Conservation (phyloP, 2,888 invertebrate genomes). For the Ceraclea dissimilis region DNA sequence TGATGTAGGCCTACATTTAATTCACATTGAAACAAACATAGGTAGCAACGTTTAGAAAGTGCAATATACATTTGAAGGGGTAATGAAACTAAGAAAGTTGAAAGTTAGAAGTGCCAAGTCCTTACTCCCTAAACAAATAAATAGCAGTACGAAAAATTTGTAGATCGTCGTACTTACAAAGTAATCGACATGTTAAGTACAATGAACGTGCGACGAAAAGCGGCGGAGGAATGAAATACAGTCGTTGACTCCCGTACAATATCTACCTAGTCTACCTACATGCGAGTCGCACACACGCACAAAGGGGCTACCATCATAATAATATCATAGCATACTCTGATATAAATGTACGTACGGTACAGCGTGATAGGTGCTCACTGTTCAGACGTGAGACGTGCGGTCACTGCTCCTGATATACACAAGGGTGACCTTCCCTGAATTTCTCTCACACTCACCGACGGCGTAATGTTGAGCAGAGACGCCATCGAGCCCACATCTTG, state of each 20-base stretch:
- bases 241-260: neutral
- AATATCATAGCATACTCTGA: neutral
- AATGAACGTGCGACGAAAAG: neutral
- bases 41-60: too few relatives aligned
- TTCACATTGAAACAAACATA: too few relatives aligned
- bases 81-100: too few relatives aligned
- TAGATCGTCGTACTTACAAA: too few relatives aligned
- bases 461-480: neutral
- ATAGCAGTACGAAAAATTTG: too few relatives aligned
- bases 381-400: neutral
- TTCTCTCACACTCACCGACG: neutral
- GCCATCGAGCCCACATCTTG: neutral
- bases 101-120: too few relatives aligned
- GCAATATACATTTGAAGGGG: too few relatives aligned
- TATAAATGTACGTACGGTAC: neutral
- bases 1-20: too few relatives aligned
- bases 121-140: too few relatives aligned
- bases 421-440: neutral
- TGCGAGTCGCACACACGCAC: neutral
- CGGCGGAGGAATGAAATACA: neutral
- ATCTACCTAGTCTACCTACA: neutral
- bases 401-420: neutral
- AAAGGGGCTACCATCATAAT: neutral
- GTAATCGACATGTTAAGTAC: neutral
- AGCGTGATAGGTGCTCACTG: neutral